Evolutionary conservation across 2,888 invertebrate genomes (phyloP), one percentile per base, ranked within the genome.

Genomic region (Thecophora atra): DNA sequence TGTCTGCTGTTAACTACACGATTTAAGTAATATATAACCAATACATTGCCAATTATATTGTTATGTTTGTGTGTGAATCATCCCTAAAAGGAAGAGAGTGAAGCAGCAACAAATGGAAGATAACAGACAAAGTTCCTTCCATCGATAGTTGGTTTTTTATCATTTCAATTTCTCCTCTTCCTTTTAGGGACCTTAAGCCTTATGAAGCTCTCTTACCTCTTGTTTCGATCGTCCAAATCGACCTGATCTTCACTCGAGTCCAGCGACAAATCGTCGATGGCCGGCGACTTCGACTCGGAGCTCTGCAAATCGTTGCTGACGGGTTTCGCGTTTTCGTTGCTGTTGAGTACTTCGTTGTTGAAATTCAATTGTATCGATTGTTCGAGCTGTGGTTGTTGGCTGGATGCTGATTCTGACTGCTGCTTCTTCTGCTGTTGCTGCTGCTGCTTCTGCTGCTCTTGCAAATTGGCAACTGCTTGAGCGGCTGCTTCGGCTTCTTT

Each of bases 171-270:
- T 37, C 11, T 11, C 11, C 37, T 37, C 37, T 37, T 37, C 37
- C 11, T 11, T 37, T 37, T 37, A 8, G 37, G 0, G 37, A 2
- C 37, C 37, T 37, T 2, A 6, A 11, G 37, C 37, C 37, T n/a
- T n/a, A n/a, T n/a, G n/a, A n/a, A 37, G 7, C 37, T 37, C 11
- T 11, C 37, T 37, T 78, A 85, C 85, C 95, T 90, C 86, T 95
- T 95, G 87, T 94, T 93, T 82, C 95, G 90, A 86, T 93, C 92
- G 84, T 93, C 93, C 82, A 94, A 92, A 81, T 91, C 91, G 80
- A 87, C 94, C 76, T 90, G 90, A 80, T 88, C 88, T 79, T 92
- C 93, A 71, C 89, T 89, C 80, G 93, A 92, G 77, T 92, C 91
- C 78, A 93, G 87, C 4, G 90, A 89, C 81, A 93, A 90, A 82